Evolutionary conservation across 1,140 invertebrate genomes (phyloP), one percentile per base, ranked within the genome.

Genomic region (Polypedilum vanderplanki): DNA sequence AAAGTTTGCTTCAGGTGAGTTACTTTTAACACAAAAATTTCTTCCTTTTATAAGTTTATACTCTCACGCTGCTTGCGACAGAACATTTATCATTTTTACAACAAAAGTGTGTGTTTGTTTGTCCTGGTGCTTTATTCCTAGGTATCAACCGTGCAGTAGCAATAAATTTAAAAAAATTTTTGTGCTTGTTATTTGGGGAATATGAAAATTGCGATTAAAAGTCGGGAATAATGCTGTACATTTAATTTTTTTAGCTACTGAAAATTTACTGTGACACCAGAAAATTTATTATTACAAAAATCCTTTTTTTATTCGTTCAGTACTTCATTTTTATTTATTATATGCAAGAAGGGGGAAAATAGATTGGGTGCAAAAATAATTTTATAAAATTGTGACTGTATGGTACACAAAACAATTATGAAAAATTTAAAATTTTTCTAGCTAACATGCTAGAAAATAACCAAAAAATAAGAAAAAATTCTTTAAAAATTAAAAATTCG

Each of bases 1-100:
- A 75, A 81, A 80, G 77, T 79, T 78, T 77, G 77, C 76, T 76
- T 77, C 74, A 73, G 77, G 77, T 77, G 74, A 76, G 77, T 75
- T 70, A 22, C 74, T 75, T 15, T 67, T 5, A 17, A n/a, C 24
- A 33, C 24, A 33, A 74, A 74, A 41, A 20, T 70, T 70, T 70
- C 18, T 70, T 70, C 7, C 18, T 5, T 70, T 7, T 70, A 18
- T 12, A 33, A 33, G n/a, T n/a, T n/a, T n/a, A 33, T 33, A 33
- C 24, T 33, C 24, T 33, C 24, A 9, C 20, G 20, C 20, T 57
- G 46, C n/a, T 57, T n/a, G 46, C 12, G n/a, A 57, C 12, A n/a
- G 10, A 57, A 57, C 65, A 70, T 70, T 70, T 70, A 70, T 70
- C 73, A 41, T 74, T 74, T 41, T 41, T 40, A 74, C 22, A 74